Evolutionary conservation across 1,140 invertebrate species (phyloP).

Genomic region (Megalopta genalis): DNA sequence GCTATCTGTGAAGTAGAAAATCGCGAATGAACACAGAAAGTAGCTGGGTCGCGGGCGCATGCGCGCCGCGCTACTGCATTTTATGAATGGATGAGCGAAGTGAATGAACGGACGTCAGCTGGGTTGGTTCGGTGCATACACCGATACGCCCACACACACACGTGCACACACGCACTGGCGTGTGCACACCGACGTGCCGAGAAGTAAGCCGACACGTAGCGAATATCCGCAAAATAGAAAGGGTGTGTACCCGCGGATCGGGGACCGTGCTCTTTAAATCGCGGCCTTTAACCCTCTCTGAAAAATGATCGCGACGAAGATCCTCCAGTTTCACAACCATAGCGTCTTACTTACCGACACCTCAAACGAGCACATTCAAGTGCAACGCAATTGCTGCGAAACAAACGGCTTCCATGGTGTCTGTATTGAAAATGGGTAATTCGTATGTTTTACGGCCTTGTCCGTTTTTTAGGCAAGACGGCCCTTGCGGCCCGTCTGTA

Average conservation of each 20-base stretch:
- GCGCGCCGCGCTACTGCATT: constrained; percentile 28
- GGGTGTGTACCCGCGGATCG: neutral
- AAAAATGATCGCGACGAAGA: neutral
- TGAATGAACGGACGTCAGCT: constrained; percentile 56
- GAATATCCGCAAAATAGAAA: constrained; percentile 10
- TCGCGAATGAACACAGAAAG: neutral
- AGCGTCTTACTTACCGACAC: too few species aligned
- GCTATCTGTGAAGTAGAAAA: constrained; percentile 8
- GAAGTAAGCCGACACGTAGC: constrained; percentile 6
- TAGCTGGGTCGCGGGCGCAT: constrained; percentile 19
- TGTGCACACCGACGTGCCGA: neutral
- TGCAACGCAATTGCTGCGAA: too few species aligned
- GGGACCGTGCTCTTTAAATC: neutral
- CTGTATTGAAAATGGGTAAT: too few species aligned
- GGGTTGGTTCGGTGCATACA: constrained; percentile 34
- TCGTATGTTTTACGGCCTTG: too few species aligned
- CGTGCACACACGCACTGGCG: neutral
- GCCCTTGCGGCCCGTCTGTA: too few species aligned
- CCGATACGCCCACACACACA: neutral
- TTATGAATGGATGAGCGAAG: constrained; percentile 53
- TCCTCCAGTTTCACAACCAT: neutral
- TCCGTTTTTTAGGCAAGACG: too few species aligned
- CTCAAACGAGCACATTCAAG: too few species aligned
- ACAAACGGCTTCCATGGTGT: too few species aligned
- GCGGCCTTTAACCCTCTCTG: neutral